These are phyloP conservation scores for Oscheius sp. DNA, from an alignment of 2,888 invertebrate species.

Conservation along the genomic window DNA sequence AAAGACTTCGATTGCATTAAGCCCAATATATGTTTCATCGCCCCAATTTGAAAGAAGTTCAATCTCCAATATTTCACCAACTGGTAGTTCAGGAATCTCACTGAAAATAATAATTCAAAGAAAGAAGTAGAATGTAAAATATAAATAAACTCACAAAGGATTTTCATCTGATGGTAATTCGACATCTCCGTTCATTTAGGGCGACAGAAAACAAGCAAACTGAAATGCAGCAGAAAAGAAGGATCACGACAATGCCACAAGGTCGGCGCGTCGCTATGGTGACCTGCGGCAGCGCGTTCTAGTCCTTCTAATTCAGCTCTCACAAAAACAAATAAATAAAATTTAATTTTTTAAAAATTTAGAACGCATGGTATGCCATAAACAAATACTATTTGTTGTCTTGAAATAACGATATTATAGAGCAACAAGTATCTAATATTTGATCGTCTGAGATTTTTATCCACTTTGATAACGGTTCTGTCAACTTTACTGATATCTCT, in stretches of 20 bases:
- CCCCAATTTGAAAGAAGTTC: slow-evolving; percentile 54
- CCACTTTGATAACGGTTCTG: too few relatives aligned
- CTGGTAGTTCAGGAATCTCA: slow-evolving; percentile 53
- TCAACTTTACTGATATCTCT: too few relatives aligned
- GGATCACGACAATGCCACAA: not conserved
- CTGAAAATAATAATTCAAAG: slow-evolving; percentile 40
- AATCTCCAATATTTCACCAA: slow-evolving; percentile 36
- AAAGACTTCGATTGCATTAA: slow-evolving; percentile 66
- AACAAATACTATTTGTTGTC: too few relatives aligned
- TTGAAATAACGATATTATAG: too few relatives aligned
- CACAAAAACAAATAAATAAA: too few relatives aligned
- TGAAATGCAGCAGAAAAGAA: too few relatives aligned
- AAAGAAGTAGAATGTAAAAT: not conserved
- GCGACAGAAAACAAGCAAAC: not conserved
- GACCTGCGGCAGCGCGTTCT: too few relatives aligned
- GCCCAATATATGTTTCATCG: slow-evolving; percentile 54
- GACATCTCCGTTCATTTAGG: not conserved
- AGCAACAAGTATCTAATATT: too few relatives aligned
- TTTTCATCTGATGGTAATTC: not conserved
- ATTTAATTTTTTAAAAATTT: too few relatives aligned
- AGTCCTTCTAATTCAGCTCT: too few relatives aligned
- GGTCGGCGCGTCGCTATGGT: slow-evolving; percentile 18
- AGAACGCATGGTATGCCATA: too few relatives aligned
- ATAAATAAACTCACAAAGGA: slow-evolving; percentile 9
- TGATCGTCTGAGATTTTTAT: too few relatives aligned